A percentile compares a stretch with the other conserved stretches of the same genome.
phyloP scores from a whole-genome alignment of 2,888 invertebrate genomes.

The Merodon equestris region DNA sequence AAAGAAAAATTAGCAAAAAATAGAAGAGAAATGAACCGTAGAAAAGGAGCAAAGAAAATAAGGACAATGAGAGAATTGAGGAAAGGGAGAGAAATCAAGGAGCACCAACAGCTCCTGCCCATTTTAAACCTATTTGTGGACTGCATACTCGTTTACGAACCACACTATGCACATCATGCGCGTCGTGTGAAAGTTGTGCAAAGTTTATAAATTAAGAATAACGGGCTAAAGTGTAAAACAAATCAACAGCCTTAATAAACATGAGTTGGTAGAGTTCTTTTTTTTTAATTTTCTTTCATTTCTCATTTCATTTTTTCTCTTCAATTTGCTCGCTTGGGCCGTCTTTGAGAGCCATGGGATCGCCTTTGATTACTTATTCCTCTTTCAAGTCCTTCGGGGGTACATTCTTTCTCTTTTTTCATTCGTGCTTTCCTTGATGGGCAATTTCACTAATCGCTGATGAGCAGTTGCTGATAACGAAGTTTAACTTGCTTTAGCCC shows the following conservation, averaged over 20 bases:
- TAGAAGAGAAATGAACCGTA: neutral
- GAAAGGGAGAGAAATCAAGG: neutral
- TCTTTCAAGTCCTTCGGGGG: neutral
- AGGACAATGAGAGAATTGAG: too few relatives aligned
- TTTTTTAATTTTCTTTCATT: neutral
- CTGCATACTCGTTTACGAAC: slow-evolving; percentile 13
- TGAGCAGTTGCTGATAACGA: slow-evolving; percentile 1
- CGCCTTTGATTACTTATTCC: neutral
- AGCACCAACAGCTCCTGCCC: neutral
- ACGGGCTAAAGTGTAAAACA: slow-evolving; percentile 37
- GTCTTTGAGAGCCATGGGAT: too few relatives aligned
- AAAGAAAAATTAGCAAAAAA: slow-evolving; percentile 26
- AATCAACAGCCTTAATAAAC: slow-evolving; percentile 40
- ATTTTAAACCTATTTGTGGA: slow-evolving; percentile 11
- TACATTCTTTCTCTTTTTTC: neutral
- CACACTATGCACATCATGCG: slow-evolving; percentile 6
- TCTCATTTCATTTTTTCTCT: neutral
- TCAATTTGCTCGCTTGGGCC: too few relatives aligned
- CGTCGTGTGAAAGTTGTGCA: slow-evolving; percentile 28
- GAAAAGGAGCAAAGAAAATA: neutral
- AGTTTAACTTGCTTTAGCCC: neutral
- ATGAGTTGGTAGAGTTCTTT: slow-evolving; percentile 15
- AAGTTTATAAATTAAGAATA: slow-evolving; percentile 55
- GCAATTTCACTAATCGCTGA: slow-evolving; percentile 1
- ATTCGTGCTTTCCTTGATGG: neutral